phyloP scores from a whole-genome alignment of 2,888 invertebrate genomes.

The Andricus quercusramuli region DNA sequence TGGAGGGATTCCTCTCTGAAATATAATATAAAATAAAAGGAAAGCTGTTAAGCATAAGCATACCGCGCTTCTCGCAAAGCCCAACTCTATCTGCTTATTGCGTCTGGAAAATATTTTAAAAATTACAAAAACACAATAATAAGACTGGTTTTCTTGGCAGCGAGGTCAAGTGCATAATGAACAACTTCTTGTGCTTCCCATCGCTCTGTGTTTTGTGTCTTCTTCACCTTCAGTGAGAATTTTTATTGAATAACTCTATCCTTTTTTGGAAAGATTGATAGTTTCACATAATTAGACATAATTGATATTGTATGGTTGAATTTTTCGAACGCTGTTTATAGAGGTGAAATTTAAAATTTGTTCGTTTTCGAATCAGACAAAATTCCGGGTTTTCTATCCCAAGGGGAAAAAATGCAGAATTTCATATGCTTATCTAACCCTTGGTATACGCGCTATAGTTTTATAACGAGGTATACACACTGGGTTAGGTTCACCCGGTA shows the following conservation, averaged over 20 bases:
- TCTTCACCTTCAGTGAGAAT: neutral
- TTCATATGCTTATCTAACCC: too few species aligned
- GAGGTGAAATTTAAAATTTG: too few species aligned
- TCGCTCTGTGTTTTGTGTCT: neutral
- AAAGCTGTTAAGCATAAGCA: constrained; percentile 34
- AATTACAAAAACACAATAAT: constrained; percentile 43
- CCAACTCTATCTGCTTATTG: constrained; percentile 32
- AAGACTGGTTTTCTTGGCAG: constrained; percentile 39
- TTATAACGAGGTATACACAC: too few species aligned
- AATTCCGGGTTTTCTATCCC: neutral
- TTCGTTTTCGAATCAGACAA: neutral
- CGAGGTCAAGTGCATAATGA: constrained; percentile 28
- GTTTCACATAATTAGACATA: too few species aligned
- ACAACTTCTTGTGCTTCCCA: constrained; percentile 12
- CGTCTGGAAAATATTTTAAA: constrained; percentile 36
- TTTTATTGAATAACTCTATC: neutral
- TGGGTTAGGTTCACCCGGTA: too few species aligned
- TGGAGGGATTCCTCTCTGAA: constrained; percentile 41
- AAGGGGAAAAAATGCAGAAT: too few species aligned
- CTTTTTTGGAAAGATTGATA: neutral
- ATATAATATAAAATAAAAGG: constrained; percentile 37
- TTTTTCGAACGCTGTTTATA: neutral
- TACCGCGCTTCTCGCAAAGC: constrained; percentile 8
- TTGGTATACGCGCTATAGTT: too few species aligned
- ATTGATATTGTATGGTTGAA: neutral